Base-by-base conservation (phyloP, 1,140 invertebrate genomes). In the Theocolax elegans region DNA sequence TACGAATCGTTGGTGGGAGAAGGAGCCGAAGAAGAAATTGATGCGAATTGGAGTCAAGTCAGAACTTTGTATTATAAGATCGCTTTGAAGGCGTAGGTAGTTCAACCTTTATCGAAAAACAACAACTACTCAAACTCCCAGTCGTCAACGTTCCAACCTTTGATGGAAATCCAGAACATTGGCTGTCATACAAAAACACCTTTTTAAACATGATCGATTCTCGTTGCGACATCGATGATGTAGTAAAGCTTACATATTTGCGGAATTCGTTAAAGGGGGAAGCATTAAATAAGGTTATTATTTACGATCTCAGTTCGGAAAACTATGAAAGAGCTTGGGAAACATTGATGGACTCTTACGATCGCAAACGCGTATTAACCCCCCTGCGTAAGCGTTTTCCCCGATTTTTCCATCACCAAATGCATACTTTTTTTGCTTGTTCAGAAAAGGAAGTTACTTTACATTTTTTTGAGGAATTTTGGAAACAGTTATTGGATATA, bases 281-380 rank as follows among this genome's bases (percentile, higher is more conserved):
- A 27, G 74, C 75, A n/a, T n/a, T 59, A 1, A 71, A 72, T 19
- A 75, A 75, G 25, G 35, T 77, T n/a, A 1, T 63, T 2, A 12
- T 74, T 23, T 75, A 46, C 27, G 42, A 49, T n/a, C 13, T 53
- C 1, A 75, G 72, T 35, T 58, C 53, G 12, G 76, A 77, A 63
- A 77, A 75, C 48, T 77, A 75, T 44, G 53, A 70, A 67, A 65
- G 19, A n/a, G 74, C 76, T 25, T 77, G 76, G 76, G 42, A 65
- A 69, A 51, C 70, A 9, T 46, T 77, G 6, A 21, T 40, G 21
- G 67, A 73, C 31, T 65, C 67, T 0, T 77, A 77, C 46, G 74
- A 77, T 1, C 42, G 54, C 23, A 56, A 60, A 35, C 67, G 71
- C 23, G 42, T 73, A n/a, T n/a, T n/a, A n/a, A n/a, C n/a, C n/a